phyloP scores from a whole-genome alignment of 1,140 invertebrate genomes.

The Drosophila chauvacae region DNA sequence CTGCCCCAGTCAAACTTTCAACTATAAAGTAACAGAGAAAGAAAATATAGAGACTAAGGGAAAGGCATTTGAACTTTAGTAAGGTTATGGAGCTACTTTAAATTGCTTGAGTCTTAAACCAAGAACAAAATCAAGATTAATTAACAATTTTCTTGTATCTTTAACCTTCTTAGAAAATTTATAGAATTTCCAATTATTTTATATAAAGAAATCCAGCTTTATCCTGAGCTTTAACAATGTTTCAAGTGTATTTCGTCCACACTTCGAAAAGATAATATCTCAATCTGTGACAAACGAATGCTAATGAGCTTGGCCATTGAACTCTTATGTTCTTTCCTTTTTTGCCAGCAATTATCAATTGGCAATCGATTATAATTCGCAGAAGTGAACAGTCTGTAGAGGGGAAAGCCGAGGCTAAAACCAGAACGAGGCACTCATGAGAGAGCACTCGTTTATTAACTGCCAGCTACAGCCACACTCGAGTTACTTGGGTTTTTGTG shows the following conservation, averaged over 20 bases:
- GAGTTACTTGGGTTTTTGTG: slow-evolving; percentile 43
- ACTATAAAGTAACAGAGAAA: slow-evolving; percentile 7
- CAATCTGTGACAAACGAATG: not conserved
- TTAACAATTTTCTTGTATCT: too few relatives aligned
- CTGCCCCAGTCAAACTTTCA: slow-evolving; percentile 17
- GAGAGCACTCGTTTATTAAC: slow-evolving; percentile 48
- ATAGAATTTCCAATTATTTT: too few relatives aligned
- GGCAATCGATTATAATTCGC: slow-evolving; percentile 38
- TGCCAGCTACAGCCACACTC: slow-evolving; percentile 42
- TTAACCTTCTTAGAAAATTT: too few relatives aligned
- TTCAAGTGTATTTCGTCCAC: not conserved
- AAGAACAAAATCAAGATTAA: not conserved
- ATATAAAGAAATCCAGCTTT: too few relatives aligned
- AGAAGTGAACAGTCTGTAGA: slow-evolving; percentile 21
- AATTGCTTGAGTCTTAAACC: too few relatives aligned
- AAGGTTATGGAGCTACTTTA: too few relatives aligned
- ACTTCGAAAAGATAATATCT: not conserved
- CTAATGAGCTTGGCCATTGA: slow-evolving; percentile 33
- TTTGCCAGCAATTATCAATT: slow-evolving; percentile 5
- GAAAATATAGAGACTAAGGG: not conserved
- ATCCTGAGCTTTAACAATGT: not conserved
- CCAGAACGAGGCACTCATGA: slow-evolving; percentile 19
- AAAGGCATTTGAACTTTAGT: not conserved
- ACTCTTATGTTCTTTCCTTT: not conserved
- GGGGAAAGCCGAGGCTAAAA: slow-evolving; percentile 1